phyloP scores from a whole-genome alignment of 2,888 invertebrate species.

The Altica lythri region DNA sequence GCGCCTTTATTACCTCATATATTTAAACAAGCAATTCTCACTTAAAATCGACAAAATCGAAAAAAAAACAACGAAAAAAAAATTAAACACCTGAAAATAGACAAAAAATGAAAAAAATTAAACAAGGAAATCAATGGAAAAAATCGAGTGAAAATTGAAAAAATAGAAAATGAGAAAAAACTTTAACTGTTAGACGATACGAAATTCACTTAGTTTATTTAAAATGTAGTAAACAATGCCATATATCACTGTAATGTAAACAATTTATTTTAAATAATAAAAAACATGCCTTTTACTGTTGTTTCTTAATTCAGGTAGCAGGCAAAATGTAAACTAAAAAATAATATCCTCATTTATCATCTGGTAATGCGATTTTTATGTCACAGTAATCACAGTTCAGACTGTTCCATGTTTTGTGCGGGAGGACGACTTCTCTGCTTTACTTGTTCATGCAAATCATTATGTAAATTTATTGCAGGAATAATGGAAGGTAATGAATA shows the following conservation, averaged over 20 bases:
- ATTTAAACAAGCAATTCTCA: too few relatives aligned
- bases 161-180: too few relatives aligned
- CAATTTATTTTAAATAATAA: background rate
- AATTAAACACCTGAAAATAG: too few relatives aligned
- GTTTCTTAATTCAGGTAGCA: constrained; percentile 9
- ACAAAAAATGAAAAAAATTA: too few relatives aligned
- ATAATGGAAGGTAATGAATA: constrained; percentile 12
- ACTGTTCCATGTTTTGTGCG: constrained; percentile 4
- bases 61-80: too few relatives aligned
- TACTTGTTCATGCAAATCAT: constrained; percentile 17
- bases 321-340: constrained; percentile 8
- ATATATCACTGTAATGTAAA: background rate
- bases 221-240: too few relatives aligned
- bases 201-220: too few relatives aligned
- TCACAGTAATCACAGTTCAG: constrained; percentile 15
- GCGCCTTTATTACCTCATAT: too few relatives aligned
- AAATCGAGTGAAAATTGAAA: too few relatives aligned
- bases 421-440: constrained; percentile 12
- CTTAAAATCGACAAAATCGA: too few relatives aligned
- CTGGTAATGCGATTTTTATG: constrained; percentile 25
- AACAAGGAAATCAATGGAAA: background rate
- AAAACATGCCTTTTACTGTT: background rate
- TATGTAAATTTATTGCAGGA: constrained; percentile 12
- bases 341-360: constrained; percentile 16
- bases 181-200: too few relatives aligned